These are phyloP conservation scores for Eutolmus rufibarbis DNA, from an alignment of 2,888 invertebrate genomes.

Conservation along the genomic window DNA sequence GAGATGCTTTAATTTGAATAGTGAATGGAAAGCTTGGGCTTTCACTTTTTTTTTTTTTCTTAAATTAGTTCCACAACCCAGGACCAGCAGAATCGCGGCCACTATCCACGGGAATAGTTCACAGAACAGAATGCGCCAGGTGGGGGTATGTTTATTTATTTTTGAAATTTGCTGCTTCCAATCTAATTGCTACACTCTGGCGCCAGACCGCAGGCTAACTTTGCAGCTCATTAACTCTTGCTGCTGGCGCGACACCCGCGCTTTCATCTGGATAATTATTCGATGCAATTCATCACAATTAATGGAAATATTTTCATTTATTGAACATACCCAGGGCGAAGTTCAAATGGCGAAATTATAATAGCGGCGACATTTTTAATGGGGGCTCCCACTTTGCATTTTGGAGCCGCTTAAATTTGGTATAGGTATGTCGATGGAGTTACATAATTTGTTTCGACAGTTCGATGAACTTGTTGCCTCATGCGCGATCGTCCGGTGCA, in stretches of 20 bases:
- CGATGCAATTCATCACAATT: neutral
- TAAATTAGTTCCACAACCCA: neutral
- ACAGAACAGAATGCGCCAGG: neutral
- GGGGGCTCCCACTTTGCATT: neutral
- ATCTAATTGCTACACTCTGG: neutral
- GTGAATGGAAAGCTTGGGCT: neutral
- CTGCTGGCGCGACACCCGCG: neutral
- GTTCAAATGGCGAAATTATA: neutral
- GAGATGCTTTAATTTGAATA: neutral
- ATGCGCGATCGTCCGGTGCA: neutral
- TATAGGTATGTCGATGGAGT: neutral
- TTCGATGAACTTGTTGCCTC: conserved; percentile 13
- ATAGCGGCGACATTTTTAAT: neutral
- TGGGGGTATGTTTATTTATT: neutral
- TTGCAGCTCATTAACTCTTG: neutral
- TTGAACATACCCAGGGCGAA: neutral
- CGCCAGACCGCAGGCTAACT: neutral
- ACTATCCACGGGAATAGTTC: neutral
- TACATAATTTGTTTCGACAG: conserved; percentile 10
- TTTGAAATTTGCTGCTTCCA: neutral
- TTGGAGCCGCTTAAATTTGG: neutral
- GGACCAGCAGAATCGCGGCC: neutral
- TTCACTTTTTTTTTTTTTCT: neutral
- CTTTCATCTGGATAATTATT: neutral
- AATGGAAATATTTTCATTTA: conserved; percentile 4